Conservation (phyloP, 2,113 vertebrate genomes). For the Poeciliopsis occidentalis region DNA sequence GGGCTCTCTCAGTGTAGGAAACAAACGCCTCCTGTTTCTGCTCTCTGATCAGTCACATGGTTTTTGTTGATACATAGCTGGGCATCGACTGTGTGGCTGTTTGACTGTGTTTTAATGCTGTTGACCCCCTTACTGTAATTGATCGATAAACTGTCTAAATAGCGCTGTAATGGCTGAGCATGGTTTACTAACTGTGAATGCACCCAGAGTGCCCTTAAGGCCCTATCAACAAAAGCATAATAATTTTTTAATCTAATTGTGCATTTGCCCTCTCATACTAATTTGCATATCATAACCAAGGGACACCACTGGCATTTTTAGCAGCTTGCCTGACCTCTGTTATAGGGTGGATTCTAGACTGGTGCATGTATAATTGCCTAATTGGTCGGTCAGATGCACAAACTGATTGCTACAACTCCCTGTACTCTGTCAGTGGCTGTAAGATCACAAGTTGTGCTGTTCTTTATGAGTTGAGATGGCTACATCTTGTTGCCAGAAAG, state of each 20-base stretch:
- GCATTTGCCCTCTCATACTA: background rate
- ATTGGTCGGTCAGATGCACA: slow-evolving; percentile 17
- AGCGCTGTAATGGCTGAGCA: slow-evolving; percentile 37
- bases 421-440: background rate
- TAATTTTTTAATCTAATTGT: slow-evolving; percentile 27
- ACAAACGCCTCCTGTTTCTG: slow-evolving; percentile 55
- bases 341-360: slow-evolving; percentile 4
- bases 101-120: slow-evolving; percentile 26
- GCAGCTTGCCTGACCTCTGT: slow-evolving; percentile 25
- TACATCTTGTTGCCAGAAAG: background rate
- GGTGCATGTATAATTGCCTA: slow-evolving; percentile 13
- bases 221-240: slow-evolving; percentile 12
- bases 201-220: slow-evolving; percentile 18
- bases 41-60: slow-evolving; percentile 11
- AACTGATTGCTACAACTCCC: background rate
- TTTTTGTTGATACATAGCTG: background rate
- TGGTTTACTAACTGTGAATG: slow-evolving; percentile 32
- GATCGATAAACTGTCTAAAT: slow-evolving; percentile 58
- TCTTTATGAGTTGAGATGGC: background rate
- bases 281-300: slow-evolving; percentile 36
- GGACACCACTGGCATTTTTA: slow-evolving; percentile 6
- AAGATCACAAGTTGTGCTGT: background rate
- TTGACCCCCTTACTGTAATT: slow-evolving; percentile 50
- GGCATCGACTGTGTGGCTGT: background rate
- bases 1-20: slow-evolving; percentile 44